Evolutionary conservation across 1,140 invertebrate species (phyloP).

Genomic region (Trachymyrmex septentrionalis): DNA sequence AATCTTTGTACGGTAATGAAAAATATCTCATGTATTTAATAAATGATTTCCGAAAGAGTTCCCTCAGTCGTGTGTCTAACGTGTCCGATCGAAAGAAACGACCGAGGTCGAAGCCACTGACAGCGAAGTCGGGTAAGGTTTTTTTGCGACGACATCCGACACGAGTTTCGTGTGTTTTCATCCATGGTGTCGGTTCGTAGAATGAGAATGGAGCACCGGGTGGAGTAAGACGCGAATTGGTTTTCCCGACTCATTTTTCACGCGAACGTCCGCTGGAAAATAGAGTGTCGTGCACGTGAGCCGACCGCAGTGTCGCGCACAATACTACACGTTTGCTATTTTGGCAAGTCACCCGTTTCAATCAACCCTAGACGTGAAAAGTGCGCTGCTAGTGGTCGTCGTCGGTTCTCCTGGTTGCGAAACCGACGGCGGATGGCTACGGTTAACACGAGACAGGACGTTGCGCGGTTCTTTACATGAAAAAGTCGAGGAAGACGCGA

Average conservation of each 20-base stretch:
- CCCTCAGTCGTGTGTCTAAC: conserved; percentile 13
- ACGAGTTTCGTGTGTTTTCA: conserved; percentile 66
- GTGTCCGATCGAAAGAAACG: conserved; percentile 22
- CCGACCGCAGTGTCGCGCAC: conserved; percentile 54
- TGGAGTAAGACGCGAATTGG: conserved; percentile 70
- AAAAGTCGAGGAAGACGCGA: background rate
- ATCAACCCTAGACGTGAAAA: conserved; percentile 65
- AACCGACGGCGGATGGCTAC: conserved; percentile 6
- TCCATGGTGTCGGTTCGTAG: background rate
- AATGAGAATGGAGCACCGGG: conserved; percentile 50
- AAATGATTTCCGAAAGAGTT: conserved; percentile 46
- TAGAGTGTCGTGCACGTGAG: conserved; percentile 63
- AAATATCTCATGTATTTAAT: background rate
- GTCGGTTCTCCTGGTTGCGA: background rate
- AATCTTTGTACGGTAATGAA: conserved; percentile 17
- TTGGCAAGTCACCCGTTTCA: conserved; percentile 78
- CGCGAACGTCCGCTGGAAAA: conserved; percentile 65
- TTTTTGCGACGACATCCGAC: conserved; percentile 45
- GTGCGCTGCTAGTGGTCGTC: background rate
- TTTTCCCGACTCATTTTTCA: conserved; percentile 76
- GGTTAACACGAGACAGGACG: background rate
- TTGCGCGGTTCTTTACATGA: background rate
- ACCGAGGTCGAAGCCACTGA: conserved; percentile 8
- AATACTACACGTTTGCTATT: conserved; percentile 69
- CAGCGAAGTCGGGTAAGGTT: conserved; percentile 17